Evolutionary conservation across 1,140 invertebrate genomes (phyloP), one percentile per base, ranked within the genome.

Genomic region (Mycetomoellerius zeteki): DNA sequence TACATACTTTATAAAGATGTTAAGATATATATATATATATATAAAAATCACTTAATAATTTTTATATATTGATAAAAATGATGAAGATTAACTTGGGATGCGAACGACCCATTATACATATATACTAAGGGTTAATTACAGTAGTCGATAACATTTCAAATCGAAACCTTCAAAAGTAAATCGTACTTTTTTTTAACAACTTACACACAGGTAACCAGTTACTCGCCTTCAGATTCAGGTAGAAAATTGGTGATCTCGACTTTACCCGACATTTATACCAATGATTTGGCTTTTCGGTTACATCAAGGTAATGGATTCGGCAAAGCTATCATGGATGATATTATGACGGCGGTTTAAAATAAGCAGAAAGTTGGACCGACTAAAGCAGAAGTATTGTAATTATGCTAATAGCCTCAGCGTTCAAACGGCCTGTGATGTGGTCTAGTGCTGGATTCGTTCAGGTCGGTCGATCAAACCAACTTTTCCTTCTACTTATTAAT

Each of bases 401-500:
- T 95, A 95, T 95, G 94, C 95, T 95, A 95, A 95, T 94, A 95
- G 95, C 95, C 93, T 93, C 92, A 93, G 92, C 88, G 91, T 90
- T 91, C 90, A 91, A 90, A 92, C 91, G 88, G 92, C 76, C 94
- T 95, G 90, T 94, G 94, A 95, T 95, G 94, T 94, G 94, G 94
- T 95, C 90, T 93, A 93, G 91, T 91, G 90, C 91, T 89, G 91
- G 93, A 92, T 92, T 88, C 91, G 91, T 91, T 91, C 88, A 88
- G 92, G 88, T 92, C 91, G 92, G 91, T 93, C 94, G 94, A 95
- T 95, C 95, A 95, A 94, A 89, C 89, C 86, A 90, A 92, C 56
- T 91, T 92, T 90, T 87, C 90, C 87, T 90, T 89, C 90, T 90
- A 92, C 91, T 92, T 91, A 91, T 91, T 91, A 94, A 94, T 94